These are phyloP conservation scores for Myrmecobius fasciatus DNA, from an alignment of 2,113 vertebrate species.

Conservation along the genomic window DNA sequence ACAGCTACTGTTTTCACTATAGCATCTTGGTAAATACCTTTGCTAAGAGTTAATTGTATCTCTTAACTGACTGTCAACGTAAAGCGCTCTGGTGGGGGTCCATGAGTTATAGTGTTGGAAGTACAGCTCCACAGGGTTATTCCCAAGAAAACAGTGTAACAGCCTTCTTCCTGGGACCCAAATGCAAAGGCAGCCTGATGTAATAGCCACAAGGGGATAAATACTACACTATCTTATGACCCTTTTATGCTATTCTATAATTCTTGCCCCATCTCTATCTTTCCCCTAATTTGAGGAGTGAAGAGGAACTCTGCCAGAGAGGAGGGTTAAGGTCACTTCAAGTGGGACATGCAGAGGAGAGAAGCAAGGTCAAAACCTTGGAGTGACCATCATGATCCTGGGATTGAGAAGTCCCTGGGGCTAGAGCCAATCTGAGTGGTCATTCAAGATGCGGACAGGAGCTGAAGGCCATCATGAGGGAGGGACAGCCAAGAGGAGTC, in stretches of 20 bases:
- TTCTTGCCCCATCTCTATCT: neutral
- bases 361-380: neutral
- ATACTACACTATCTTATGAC: neutral
- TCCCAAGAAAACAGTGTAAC: neutral
- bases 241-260: neutral
- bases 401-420: neutral
- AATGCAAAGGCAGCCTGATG: neutral
- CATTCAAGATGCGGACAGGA: neutral
- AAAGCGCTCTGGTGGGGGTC: neutral
- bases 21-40: neutral
- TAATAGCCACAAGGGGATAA: neutral
- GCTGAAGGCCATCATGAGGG: neutral
- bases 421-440: neutral
- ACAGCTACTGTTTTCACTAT: neutral
- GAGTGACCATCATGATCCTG: neutral
- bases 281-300: neutral
- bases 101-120: neutral
- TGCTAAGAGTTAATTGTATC: neutral
- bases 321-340: neutral
- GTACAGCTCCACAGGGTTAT: neutral
- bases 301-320: neutral
- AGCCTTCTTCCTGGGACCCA: neutral
- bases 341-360: neutral
- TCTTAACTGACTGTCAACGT: neutral
- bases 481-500: neutral